Conservation (phyloP, 30 jellyfish, hydroid and myxozoan species). For the Hydractinia symbiolongicarpus region DNA sequence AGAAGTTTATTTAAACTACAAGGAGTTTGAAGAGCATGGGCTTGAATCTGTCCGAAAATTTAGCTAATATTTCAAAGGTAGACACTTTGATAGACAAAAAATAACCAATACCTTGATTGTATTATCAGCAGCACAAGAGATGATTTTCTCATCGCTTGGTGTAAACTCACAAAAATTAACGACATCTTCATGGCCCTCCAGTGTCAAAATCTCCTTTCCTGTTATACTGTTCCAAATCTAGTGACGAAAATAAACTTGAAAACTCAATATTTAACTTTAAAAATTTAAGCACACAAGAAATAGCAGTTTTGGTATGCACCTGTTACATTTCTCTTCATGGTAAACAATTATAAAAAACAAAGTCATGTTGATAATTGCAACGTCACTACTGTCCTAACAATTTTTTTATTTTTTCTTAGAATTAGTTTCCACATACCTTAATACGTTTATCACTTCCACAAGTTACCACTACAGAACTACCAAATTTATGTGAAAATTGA, state of each 20-base stretch:
- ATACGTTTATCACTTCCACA: slow-evolving; percentile 59
- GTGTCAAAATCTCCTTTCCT: slow-evolving; percentile 40
- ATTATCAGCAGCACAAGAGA: slow-evolving; percentile 69
- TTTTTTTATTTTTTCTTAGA: no score
- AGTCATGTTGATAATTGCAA: no score
- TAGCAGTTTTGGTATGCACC: no score
- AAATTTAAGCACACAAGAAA: no score
- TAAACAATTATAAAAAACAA: no score
- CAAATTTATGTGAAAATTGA: slow-evolving; percentile 35
- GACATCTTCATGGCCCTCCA: slow-evolving; percentile 64
- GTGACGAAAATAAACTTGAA: background rate
- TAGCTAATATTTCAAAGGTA: background rate
- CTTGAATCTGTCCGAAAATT: background rate
- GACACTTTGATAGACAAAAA: background rate
- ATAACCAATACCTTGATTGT: slow-evolving; percentile 46
- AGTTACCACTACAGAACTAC: slow-evolving; percentile 44
- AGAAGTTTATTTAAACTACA: background rate
- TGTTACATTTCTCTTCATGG: no score
- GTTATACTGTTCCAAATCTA: slow-evolving; percentile 73
- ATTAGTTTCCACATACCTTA: slow-evolving; percentile 33
- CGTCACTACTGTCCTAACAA: no score
- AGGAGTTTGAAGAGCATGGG: no score
- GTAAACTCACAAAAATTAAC: slow-evolving; percentile 77
- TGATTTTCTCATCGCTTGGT: slow-evolving; percentile 47
- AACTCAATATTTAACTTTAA: no score